Conservation (phyloP, 2,888 invertebrate species). For the Sarcophaga variegata region DNA sequence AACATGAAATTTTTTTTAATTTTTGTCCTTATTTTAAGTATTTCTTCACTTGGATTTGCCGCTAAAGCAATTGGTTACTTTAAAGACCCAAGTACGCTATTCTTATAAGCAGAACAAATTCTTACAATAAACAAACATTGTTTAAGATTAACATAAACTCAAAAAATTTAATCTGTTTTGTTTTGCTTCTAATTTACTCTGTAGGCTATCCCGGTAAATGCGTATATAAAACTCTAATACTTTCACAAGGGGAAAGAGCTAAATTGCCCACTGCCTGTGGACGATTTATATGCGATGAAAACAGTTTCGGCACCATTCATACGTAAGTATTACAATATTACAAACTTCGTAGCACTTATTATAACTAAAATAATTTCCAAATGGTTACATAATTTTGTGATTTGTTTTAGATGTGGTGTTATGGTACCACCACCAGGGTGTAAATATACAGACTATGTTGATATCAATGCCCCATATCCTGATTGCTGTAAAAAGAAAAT, state of each 20-base stretch:
- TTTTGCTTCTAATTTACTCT: not conserved
- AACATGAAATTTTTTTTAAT: conserved; percentile 38
- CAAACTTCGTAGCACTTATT: no score
- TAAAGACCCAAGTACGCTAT: not conserved
- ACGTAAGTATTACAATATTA: conserved; percentile 15
- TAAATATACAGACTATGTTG: conserved; percentile 13
- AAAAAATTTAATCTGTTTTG: no score
- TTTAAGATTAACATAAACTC: not conserved
- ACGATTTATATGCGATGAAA: conserved; percentile 7
- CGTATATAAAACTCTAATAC: conserved; percentile 9
- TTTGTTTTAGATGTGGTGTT: conserved; percentile 5
- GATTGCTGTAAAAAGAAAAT: conserved; percentile 37
- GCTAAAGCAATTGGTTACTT: conserved; percentile 1
- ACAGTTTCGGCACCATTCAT: conserved; percentile 25
- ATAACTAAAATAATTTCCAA: no score
- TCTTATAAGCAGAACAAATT: no score
- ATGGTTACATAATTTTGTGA: not conserved
- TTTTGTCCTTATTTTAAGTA: not conserved
- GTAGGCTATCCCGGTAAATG: conserved; percentile 51
- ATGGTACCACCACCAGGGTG: not conserved
- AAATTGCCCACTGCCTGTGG: conserved; percentile 13
- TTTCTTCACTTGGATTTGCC: conserved; percentile 1
- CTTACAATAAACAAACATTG: not conserved
- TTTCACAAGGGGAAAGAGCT: conserved; percentile 30
- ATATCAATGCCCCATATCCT: conserved; percentile 33